Conservation (phyloP, 2,113 vertebrate genomes). For the Odontophorus gujanensis region DNA sequence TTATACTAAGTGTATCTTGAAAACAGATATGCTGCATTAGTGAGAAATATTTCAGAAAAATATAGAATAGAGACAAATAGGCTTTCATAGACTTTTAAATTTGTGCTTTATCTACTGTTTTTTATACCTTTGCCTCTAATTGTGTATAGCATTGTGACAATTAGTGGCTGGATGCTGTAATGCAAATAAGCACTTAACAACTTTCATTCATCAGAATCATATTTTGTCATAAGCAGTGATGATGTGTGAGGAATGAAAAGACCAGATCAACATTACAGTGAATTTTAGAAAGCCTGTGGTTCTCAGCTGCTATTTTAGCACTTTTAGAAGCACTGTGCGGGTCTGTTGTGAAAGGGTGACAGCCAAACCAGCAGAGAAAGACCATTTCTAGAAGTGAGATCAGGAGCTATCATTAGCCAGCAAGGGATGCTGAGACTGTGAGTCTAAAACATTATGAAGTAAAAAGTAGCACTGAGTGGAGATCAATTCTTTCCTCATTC, state of each 20-base stretch:
- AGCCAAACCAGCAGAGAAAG: not conserved
- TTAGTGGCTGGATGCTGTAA: not conserved
- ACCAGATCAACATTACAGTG: rapidly evolving
- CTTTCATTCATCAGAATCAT: not conserved
- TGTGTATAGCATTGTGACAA: not conserved
- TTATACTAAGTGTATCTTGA: not conserved
- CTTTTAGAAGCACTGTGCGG: rapidly evolving
- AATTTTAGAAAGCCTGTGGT: not conserved
- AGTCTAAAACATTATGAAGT: not conserved
- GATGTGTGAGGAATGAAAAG: not conserved
- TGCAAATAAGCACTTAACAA: not conserved
- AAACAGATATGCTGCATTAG: not conserved
- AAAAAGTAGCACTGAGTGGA: not conserved
- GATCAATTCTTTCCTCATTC: not conserved
- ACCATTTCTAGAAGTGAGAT: not conserved
- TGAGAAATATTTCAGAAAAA: not conserved
- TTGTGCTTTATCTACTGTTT: not conserved
- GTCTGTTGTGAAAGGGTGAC: not conserved
- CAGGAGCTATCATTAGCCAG: not conserved
- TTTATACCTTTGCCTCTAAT: not conserved
- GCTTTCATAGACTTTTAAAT: not conserved
- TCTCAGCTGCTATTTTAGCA: not conserved
- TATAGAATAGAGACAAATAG: not conserved
- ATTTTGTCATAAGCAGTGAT: not conserved
- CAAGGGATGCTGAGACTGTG: not conserved